These are phyloP conservation scores for Sebastes paucispinis DNA, from an alignment of 2,797 vertebrate species.

Conservation along the genomic window DNA sequence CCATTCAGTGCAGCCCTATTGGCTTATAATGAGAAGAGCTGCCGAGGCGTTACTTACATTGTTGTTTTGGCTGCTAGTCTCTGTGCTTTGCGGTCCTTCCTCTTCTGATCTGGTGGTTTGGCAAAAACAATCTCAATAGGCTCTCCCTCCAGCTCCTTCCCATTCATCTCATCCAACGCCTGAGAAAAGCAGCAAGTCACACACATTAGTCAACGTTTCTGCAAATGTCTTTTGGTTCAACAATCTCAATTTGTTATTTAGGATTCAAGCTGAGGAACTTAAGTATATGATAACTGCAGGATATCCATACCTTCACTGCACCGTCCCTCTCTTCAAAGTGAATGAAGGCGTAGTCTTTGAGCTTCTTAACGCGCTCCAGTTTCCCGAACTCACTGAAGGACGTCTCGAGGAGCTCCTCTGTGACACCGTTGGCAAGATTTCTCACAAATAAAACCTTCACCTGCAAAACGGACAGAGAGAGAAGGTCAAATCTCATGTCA, in stretches of 20 bases:
- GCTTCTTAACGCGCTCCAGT: slow-evolving; percentile 95
- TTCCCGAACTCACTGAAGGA: slow-evolving; percentile 93
- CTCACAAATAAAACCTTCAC: slow-evolving; percentile 97
- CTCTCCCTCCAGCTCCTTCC: slow-evolving; percentile 95
- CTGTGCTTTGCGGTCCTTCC: slow-evolving; percentile 96
- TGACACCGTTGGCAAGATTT: slow-evolving; percentile 94
- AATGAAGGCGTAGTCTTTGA: slow-evolving; percentile 97
- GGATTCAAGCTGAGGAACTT: background rate
- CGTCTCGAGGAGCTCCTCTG: slow-evolving; percentile 94
- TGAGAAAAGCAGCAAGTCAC: slow-evolving; percentile 63
- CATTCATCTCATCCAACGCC: slow-evolving; percentile 97
- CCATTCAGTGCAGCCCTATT: no score
- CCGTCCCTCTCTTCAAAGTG: slow-evolving; percentile 95
- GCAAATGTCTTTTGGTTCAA: background rate
- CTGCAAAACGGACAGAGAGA: slow-evolving; percentile 58
- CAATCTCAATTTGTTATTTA: background rate
- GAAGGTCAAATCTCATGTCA: background rate
- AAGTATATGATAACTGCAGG: background rate
- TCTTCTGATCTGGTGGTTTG: slow-evolving; percentile 97
- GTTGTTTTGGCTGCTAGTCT: slow-evolving; percentile 96
- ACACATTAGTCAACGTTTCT: background rate
- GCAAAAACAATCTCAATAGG: slow-evolving; percentile 97
- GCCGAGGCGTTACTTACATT: slow-evolving; percentile 84
- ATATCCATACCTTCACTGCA: slow-evolving; percentile 89
- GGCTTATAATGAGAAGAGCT: background rate